Evolutionary conservation across 2,797 vertebrate species (phyloP).

Genomic region (Sebastiscus albofasciatus): DNA sequence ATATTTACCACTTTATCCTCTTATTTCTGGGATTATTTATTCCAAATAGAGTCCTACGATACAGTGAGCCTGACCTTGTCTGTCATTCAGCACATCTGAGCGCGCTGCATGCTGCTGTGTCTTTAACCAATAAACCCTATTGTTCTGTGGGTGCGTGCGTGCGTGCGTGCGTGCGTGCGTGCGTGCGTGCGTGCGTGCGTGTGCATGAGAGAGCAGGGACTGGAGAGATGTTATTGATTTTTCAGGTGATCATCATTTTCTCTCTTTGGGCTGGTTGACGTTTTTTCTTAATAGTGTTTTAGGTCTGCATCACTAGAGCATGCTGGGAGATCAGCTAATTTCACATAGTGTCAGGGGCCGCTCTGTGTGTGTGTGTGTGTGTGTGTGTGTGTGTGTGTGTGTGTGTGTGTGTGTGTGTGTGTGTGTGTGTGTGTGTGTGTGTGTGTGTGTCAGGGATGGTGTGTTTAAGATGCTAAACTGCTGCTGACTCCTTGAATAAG

Average conservation of each 20-base stretch:
- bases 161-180: slow-evolving; percentile 10
- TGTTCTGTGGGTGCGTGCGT: neutral
- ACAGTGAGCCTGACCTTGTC: slow-evolving; percentile 29
- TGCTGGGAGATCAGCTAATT: slow-evolving; percentile 60
- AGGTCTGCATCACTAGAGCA: slow-evolving; percentile 64
- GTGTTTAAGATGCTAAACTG: slow-evolving; percentile 28
- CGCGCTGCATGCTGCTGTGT: neutral
- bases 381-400: slow-evolving; percentile 26
- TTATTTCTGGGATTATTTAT: neutral
- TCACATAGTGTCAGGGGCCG: slow-evolving; percentile 3
- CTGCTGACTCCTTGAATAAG: slow-evolving; percentile 27
- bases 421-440: slow-evolving; percentile 17
- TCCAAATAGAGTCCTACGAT: neutral
- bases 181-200: neutral
- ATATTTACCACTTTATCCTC: neutral
- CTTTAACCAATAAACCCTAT: slow-evolving; percentile 12
- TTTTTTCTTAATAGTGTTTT: slow-evolving; percentile 55
- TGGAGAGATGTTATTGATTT: slow-evolving; percentile 56
- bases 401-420: slow-evolving; percentile 19
- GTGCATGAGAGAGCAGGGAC: neutral
- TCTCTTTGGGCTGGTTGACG: slow-evolving; percentile 13
- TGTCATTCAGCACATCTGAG: slow-evolving; percentile 35
- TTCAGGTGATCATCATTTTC: slow-evolving; percentile 56
- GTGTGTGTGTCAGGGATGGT: neutral
- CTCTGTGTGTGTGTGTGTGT: too few relatives aligned